These are phyloP conservation scores for Osmoderma eremita DNA, from an alignment of 2,888 invertebrate species.

Conservation along the genomic window DNA sequence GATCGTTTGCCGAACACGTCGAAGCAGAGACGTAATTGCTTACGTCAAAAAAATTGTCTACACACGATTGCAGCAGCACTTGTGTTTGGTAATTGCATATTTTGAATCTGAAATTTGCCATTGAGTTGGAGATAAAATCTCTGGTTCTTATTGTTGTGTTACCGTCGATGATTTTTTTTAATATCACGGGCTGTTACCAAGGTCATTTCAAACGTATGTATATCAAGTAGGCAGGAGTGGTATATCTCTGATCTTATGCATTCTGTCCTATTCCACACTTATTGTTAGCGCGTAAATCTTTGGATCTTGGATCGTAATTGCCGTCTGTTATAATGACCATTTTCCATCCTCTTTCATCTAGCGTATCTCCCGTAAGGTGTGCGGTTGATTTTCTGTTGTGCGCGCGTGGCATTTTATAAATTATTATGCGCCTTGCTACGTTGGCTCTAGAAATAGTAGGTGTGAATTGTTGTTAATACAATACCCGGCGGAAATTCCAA, in stretches of 20 bases:
- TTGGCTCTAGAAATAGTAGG: constrained; percentile 16
- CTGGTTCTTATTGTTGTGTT: constrained; percentile 1
- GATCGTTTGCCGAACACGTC: constrained; percentile 27
- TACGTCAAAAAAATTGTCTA: constrained; percentile 43
- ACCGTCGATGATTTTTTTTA: too few species aligned
- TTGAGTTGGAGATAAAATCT: constrained; percentile 3
- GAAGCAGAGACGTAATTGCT: constrained; percentile 45
- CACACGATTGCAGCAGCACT: background rate
- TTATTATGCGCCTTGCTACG: background rate
- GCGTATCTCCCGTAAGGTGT: too few species aligned
- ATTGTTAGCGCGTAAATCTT: too few species aligned
- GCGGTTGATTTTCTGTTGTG: constrained; percentile 26
- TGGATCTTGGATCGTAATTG: too few species aligned
- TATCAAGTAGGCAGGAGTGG: constrained; percentile 7
- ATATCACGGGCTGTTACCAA: constrained; percentile 8
- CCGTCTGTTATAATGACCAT: background rate
- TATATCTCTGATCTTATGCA: background rate
- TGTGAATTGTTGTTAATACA: constrained; percentile 28
- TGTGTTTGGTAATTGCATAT: constrained; percentile 43
- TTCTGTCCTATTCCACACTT: constrained; percentile 1
- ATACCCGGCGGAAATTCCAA: constrained; percentile 29
- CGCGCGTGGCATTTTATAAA: constrained; percentile 9
- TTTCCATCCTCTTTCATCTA: background rate
- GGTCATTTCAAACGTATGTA: constrained; percentile 2
- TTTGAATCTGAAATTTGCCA: constrained; percentile 46